phyloP scores from a whole-genome alignment of 2,113 vertebrate genomes.

The Oncorhynchus clarkii region DNA sequence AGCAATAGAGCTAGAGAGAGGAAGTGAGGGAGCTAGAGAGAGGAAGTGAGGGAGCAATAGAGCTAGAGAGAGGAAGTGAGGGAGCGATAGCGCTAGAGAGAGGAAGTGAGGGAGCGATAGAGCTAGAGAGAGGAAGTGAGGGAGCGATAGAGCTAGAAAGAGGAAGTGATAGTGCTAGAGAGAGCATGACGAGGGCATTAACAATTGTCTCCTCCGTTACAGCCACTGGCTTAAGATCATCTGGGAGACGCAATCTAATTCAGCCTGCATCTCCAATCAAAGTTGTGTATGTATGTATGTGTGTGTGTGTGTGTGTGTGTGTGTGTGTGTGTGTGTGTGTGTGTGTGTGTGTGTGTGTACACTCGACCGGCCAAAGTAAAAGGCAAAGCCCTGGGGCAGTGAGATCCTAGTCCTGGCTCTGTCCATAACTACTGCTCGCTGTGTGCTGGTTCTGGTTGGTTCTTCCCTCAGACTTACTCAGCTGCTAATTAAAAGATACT shows the following conservation, averaged over 20 bases:
- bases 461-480: slow-evolving; percentile 12
- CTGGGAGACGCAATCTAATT: slow-evolving; percentile 16
- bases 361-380: not conserved
- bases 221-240: not conserved
- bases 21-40: no score
- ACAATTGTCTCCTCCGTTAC: slow-evolving; percentile 31
- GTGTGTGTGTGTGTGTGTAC: not conserved
- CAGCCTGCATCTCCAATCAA: slow-evolving; percentile 8
- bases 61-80: no score
- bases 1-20: no score
- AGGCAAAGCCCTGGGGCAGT: not conserved
- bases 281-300: not conserved
- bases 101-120: no score
- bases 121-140: no score
- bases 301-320: not conserved
- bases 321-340: not conserved
- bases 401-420: not conserved
- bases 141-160: no score
- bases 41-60: no score
- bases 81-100: no score
- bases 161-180: not conserved
- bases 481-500: slow-evolving; percentile 52
- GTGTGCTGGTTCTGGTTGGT: not conserved
- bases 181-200: not conserved
- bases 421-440: slow-evolving; percentile 5